Evolutionary conservation across 2,113 vertebrate species (phyloP).

Genomic region (Argyrosomus japonicus): DNA sequence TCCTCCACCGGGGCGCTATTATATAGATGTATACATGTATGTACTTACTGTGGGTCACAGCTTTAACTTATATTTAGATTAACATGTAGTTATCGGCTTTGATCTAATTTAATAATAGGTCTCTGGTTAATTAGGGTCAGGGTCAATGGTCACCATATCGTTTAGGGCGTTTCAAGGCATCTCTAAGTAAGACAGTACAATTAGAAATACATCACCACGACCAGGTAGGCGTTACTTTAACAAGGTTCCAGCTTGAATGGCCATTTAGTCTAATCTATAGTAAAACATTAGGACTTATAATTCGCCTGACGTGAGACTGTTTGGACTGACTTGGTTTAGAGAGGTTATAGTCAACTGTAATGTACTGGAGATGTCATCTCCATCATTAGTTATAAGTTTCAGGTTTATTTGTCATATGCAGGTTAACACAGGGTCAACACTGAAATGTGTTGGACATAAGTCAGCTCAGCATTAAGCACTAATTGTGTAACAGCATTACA

Average conservation of each 20-base stretch:
- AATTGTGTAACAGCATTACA: no score
- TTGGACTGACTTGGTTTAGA: background rate
- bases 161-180: background rate
- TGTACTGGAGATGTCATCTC: background rate
- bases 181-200: background rate
- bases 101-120: background rate
- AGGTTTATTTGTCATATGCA: no score
- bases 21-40: background rate
- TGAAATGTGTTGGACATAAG: no score
- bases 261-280: no score
- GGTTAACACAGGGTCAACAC: no score
- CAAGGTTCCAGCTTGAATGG: no score
- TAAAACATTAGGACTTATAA: no score
- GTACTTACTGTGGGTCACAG: background rate
- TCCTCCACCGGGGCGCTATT: no score
- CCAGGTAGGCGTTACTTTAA: background rate
- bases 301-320: background rate
- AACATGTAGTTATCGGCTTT: no score
- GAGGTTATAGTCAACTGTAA: background rate
- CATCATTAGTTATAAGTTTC: background rate
- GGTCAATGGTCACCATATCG: background rate
- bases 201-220: background rate
- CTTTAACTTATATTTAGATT: no score
- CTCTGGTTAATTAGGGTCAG: background rate
- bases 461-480: no score